Evolutionary conservation across 2,888 invertebrate genomes (phyloP), one percentile per base, ranked within the genome.

Genomic region (Patella pellucida): DNA sequence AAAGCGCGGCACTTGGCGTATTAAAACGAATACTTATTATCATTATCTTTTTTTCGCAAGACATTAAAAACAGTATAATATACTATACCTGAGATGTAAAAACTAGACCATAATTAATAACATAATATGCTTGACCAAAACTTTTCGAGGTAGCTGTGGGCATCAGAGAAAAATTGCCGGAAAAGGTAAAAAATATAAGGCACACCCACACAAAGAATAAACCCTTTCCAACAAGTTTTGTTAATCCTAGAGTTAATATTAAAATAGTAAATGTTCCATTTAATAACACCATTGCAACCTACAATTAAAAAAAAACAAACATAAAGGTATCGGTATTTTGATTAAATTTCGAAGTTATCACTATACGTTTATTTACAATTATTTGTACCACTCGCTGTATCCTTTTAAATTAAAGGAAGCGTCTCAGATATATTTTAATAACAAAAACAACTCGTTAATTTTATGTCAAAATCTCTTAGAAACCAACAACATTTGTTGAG

Each of bases 81-180:
- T 71, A 23, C 80, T 82, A 80, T 80, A 89, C 89, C 74, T 85
- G 83, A 5, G 87, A 87, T 7, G 87, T 85, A 70, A 88, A 88
- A 2, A 90, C 81, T 52, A 91, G 76, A 7, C 90, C 91, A 76
- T 89, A 91, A 76, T 88, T 90, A 3, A 86, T 83, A 4, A 85
- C 85, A 72, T 88, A 84, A 75, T 90, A 81, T 73, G 81, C 83
- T n/a, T 85, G 80, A 19, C 91, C 91, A 81, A 90, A 91, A n/a
- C 86, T 81, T 56, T 86, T 85, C 27, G 89, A 88, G 5, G 86
- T 86, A 11, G 87, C 90, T 7, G 90, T 88, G 19, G 91, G 90
- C 76, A 91, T 82, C 9, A 91, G 82, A 16, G 87, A 87, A 81
- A 89, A 91, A 73, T 85, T 88, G 19, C 88, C 90, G 54, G 87